Evolutionary conservation across 2,113 vertebrate genomes (phyloP), one percentile per base, ranked within the genome.

Genomic region (Cynopterus brachyotis): DNA sequence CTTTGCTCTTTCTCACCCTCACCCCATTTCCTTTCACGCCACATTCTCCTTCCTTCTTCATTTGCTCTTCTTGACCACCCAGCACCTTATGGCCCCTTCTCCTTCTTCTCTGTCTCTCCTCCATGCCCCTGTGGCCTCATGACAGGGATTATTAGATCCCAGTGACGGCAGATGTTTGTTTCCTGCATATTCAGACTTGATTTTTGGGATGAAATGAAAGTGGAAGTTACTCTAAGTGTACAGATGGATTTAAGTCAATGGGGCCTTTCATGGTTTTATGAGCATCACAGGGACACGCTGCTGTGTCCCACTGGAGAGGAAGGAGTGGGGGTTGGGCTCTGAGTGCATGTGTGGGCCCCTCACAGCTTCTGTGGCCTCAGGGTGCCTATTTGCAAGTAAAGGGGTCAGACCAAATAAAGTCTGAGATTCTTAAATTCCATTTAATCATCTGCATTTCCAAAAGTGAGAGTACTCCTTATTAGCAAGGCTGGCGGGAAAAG

Each of bases 121-220:
- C 9, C n/a, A 15, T 32, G 40, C 0, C 6, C 8, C 53, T 20
- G 3, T 50, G 32, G 30, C 37, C 17, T 16, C 2, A 0, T 12
- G 30, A 35, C 35, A 59, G 60, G 42, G 32, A 6, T 57, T 95
- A 69, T 37, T 42, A 35, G 5, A 79, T 50, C n/a, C 62, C 70
- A 37, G 28, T 16, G 15, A 75, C 53, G 15, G 20, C 6, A 70
- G 59, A 12, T 16, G 1, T 9, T 88, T 76, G 6, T 66, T 72
- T 93, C 47, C 28, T 87, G 12, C 32, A 6, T 45, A 26, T 89
- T 66, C 66, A 66, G 15, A 57, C 32, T 62, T 9, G 20, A 55
- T n/a, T 64, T 62, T 69, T 4, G 57, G 32, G 11, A 22, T 16
- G 28, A 64, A 45, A 20, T 47, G 45, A 55, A 73, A 32, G 10